Base-by-base conservation (phyloP, 2,888 invertebrate species). In the Drosophila colorata region DNA sequence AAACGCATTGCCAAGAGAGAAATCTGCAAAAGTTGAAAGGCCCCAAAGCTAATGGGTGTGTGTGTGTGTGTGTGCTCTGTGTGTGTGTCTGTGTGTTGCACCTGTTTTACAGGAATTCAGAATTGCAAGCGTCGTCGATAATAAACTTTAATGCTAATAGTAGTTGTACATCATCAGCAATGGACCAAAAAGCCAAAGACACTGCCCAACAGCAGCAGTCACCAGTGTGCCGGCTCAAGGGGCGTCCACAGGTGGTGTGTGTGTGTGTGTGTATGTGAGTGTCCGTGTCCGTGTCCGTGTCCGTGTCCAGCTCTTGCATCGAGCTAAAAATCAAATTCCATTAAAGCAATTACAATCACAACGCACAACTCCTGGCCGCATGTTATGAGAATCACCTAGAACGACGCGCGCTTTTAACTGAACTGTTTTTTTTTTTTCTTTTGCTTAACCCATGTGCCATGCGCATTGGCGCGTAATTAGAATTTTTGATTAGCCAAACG, bases 61-160 rank as follows among this genome's bases (percentile, higher is more conserved):
- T 51, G n/a, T 55, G 20, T 28, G 40, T 41, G 52, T 58, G 14
- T 38, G 40, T 67, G 37, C 52, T 41, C 48, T 58, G 14, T 38
- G 40, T 67, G 37, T 56, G 41, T 59, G 41, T 31, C 37, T 65
- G 55, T 56, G 49, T 59, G 70, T 51, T 83, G 89, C 88, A 89
- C 90, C 88, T 90, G 88, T 90, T 89, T 89, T 88, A 73, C 87
- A 87, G 83, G 89, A 87, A 88, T 87, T 74, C 76, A 88, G 79
- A 88, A 83, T 87, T 87, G 72, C 81, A 77, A 80, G 73, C 83
- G 72, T 87, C 87, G 85, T 74, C 83, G 89, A 90, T 90, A 88
- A 90, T 88, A 90, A 89, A 90, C 88, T 88, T 89, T 86, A 90
- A 88, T 88, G 88, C 90, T 90, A 90, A 88, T 88, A 90, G 88